Base-by-base conservation (phyloP, 37 sponge, comb jelly and placozoan genomes). In the Theonella swinhoei region DNA sequence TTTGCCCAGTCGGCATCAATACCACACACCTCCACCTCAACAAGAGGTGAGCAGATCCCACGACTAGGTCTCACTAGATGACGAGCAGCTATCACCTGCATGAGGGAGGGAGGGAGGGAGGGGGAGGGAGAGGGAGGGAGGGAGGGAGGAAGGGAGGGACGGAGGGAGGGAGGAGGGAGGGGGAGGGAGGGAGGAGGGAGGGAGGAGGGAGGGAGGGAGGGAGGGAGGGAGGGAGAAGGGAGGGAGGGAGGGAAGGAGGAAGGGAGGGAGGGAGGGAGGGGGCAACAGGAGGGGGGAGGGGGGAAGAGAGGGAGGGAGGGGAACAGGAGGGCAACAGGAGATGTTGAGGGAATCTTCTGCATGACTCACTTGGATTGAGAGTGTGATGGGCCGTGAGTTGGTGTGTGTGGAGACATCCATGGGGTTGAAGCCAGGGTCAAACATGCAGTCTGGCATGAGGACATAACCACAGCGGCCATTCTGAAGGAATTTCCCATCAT, bases 381-480 rank as follows among this genome's bases (percentile, higher is more conserved):
- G 70, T 1, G 85, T 88, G 78, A 93, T 79, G 26, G 90, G 87
- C 26, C 72, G 73, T 24, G 81, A 43, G 32, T 60, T 78, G 26
- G 68, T 87, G 60, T 79, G 80, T 0, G 94, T 86, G 62, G 72
- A 68, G 70, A 73, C 75, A 63, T 86, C 82, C 71, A 91, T 43
- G 34, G 98, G 98, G 75, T 98, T 93, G 78, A 90, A 98, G 14
- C 88, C 88, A 3, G 74, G 65, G 17, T 79, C 74, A 41, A 92
- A 85, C 96, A 99, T 96, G 62, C 89, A 93, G 59, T 90, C 89
- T 36, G 99, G 97, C 88, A 95, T 95, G 74, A 95, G 79, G 19
- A 99, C 94, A 83, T 93, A 99, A 7, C 99, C 99, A 80, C 91
- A 93, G 20, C 92, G 68, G 68, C 97, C 97, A 79, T 95, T 97